These are phyloP conservation scores for Pinna nobilis DNA, from an alignment of 1,140 invertebrate genomes.

Conservation along the genomic window DNA sequence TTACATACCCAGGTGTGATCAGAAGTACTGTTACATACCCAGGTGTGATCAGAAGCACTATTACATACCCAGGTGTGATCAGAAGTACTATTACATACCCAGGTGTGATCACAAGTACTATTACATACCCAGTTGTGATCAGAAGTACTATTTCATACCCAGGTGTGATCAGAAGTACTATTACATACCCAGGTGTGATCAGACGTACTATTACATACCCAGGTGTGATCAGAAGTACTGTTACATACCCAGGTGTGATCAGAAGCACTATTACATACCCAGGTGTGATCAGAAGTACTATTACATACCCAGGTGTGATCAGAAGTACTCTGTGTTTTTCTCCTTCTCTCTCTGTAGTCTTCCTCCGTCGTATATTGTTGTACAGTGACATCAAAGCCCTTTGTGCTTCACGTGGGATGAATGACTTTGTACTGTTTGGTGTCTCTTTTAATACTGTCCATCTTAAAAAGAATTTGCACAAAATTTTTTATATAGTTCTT, in stretches of 20 bases:
- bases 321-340: conserved; percentile 54
- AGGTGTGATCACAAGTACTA: too few species aligned
- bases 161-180: neutral
- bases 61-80: too few species aligned
- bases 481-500: neutral
- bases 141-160: neutral
- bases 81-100: too few species aligned
- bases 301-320: conserved; percentile 54
- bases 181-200: neutral
- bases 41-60: too few species aligned
- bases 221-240: too few species aligned
- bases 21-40: too few species aligned
- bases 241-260: neutral
- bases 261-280: neutral
- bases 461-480: conserved; percentile 30
- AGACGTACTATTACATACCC: neutral
- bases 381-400: conserved; percentile 48
- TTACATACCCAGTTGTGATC: too few species aligned
- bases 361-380: conserved; percentile 38
- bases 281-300: neutral
- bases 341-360: conserved; percentile 18
- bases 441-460: conserved; percentile 56
- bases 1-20: too few species aligned
- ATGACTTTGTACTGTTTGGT: conserved; percentile 38
- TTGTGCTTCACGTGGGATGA: conserved; percentile 50